Base-by-base conservation (phyloP, 2,113 vertebrate species). In the Oenanthe melanoleuca region DNA sequence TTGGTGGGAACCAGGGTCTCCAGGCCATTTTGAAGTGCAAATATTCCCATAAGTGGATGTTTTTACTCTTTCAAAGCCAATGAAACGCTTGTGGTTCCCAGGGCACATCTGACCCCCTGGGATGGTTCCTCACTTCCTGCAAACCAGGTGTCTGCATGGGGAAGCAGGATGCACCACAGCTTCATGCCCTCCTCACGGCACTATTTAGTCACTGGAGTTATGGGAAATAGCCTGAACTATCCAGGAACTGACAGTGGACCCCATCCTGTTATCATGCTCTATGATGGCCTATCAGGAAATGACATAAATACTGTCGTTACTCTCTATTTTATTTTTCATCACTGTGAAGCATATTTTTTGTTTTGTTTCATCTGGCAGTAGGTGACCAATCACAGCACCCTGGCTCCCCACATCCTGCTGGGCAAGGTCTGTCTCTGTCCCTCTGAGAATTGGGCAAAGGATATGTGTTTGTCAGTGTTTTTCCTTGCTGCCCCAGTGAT, bases 261-360 rank as follows among this genome's bases (percentile, higher is more conserved):
- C 94, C 95, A 97, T 97, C 97, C 97, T 97, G 97, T 97, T 97
- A 97, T 97, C 97, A 96, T 74, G 95, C 84, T 91, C 60, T 70
- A 63, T 47, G 96, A 95, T 92, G 81, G 89, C 69, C 91, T 88
- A 45, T 86, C 95, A 97, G 96, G 97, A 97, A 97, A 97, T 97
- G 96, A 97, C 96, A 93, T 83, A 96, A 96, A 92, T 85, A 94
- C 93, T 42, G 86, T 93, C 8, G 0, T 69, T 87, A 50, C 65
- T 74, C 88, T 60, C 74, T 89, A 42, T 70, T 92, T 95, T 96
- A 93, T 96, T 97, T 95, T 96, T 92, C 86, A 80, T 88, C 61
- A 65, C 42, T 95, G 93, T 78, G 74, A 92, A 81, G 90, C 92
- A 95, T 87, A 95, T 88, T 93, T 91, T 83, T 95, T 95, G 86